These are phyloP conservation scores for Chanos chanos DNA, from an alignment of 2,797 vertebrate genomes.

Conservation along the genomic window DNA sequence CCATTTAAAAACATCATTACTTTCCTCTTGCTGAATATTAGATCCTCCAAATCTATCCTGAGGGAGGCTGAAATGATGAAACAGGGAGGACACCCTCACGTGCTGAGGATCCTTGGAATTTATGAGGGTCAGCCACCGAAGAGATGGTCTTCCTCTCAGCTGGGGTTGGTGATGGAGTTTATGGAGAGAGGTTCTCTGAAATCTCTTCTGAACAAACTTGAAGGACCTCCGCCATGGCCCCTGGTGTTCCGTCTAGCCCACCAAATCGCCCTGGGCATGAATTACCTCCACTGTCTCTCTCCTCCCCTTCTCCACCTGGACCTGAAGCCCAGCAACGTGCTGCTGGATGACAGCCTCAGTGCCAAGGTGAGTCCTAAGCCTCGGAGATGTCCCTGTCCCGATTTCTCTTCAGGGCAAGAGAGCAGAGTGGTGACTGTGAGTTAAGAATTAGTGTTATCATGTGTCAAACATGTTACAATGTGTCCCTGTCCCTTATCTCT, in stretches of 20 bases:
- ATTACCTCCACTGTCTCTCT: slow-evolving; percentile 67
- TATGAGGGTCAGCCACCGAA: slow-evolving; percentile 44
- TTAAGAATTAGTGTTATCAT: not conserved
- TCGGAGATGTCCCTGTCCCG: no score
- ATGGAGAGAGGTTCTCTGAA: slow-evolving; percentile 70
- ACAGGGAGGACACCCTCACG: slow-evolving; percentile 55
- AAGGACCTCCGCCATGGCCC: slow-evolving; percentile 51
- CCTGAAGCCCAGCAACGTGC: slow-evolving; percentile 75
- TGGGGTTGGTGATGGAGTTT: slow-evolving; percentile 74
- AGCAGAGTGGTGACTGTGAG: slow-evolving; percentile 6
- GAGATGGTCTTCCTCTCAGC: not conserved
- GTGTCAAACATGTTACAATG: not conserved
- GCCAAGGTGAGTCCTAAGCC: slow-evolving; percentile 58
- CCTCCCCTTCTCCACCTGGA: slow-evolving; percentile 71
- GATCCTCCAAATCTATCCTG: slow-evolving; percentile 37
- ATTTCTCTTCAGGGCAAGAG: slow-evolving; percentile 40
- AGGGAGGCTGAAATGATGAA: slow-evolving; percentile 64
- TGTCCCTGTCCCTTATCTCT: no score
- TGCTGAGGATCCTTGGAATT: slow-evolving; percentile 62
- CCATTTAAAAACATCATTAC: no score
- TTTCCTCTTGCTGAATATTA: not conserved
- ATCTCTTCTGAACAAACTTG: slow-evolving; percentile 47
- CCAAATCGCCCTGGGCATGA: slow-evolving; percentile 70
- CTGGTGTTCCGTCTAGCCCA: slow-evolving; percentile 63
- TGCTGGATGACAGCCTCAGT: slow-evolving; percentile 62